These are phyloP conservation scores for Polyommatus iphigenia DNA, from an alignment of 2,888 invertebrate genomes.

Conservation along the genomic window DNA sequence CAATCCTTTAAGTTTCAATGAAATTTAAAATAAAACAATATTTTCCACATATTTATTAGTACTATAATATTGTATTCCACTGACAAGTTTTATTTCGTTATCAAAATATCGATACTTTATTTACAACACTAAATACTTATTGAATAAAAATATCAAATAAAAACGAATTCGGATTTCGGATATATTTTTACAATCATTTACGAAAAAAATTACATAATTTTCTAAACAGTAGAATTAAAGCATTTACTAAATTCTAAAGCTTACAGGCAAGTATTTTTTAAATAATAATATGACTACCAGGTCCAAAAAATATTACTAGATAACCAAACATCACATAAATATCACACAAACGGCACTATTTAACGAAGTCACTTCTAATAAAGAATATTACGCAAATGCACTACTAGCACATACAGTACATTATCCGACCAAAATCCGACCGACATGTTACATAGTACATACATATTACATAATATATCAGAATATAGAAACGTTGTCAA, in stretches of 20 bases:
- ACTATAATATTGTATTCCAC: conserved; percentile 52
- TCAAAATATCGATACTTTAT: background rate
- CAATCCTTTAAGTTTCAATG: background rate
- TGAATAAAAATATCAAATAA: background rate
- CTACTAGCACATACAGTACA: too few relatives aligned
- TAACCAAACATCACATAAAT: background rate
- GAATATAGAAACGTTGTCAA: too few relatives aligned
- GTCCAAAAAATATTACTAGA: background rate
- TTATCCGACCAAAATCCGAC: too few relatives aligned
- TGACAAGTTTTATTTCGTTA: conserved; percentile 48
- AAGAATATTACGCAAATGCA: too few relatives aligned
- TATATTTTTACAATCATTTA: background rate
- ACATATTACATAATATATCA: too few relatives aligned
- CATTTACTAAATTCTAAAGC: background rate
- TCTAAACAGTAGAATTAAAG: background rate
- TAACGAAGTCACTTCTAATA: background rate
- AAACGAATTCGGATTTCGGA: background rate
- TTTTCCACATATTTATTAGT: conserved; percentile 45
- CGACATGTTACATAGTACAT: too few relatives aligned
- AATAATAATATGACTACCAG: background rate
- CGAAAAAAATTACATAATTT: background rate
- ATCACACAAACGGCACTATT: background rate
- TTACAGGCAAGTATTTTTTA: background rate
- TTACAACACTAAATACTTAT: background rate
- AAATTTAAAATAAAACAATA: conserved; percentile 35